Evolutionary conservation across 2,113 vertebrate genomes (phyloP).

Genomic region (Coturnix japonica): DNA sequence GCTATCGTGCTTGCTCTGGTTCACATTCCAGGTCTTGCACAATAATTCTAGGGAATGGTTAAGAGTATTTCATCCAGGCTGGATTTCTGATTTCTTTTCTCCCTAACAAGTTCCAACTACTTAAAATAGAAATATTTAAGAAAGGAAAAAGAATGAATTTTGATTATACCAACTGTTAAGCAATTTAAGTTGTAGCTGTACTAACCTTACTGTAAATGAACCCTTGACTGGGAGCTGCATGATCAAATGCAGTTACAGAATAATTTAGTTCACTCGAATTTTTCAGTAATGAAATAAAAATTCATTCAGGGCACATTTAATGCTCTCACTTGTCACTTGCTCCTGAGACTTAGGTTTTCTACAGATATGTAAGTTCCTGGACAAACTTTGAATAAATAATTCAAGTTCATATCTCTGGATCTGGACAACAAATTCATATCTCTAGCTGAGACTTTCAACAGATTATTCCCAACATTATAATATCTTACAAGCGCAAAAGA

Average conservation of each 20-base stretch:
- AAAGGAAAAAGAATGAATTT: conserved; percentile 62
- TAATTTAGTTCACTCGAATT: conserved; percentile 69
- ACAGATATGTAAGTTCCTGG: neutral
- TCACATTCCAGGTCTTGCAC: neutral
- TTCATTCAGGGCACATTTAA: conserved; percentile 62
- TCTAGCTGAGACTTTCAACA: neutral
- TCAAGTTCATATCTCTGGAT: neutral
- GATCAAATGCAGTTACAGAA: conserved; percentile 66
- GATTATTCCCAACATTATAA: neutral
- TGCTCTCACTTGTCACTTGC: neutral
- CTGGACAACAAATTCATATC: neutral
- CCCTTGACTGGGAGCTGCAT: conserved; percentile 30
- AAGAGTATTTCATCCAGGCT: neutral
- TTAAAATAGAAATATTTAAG: conserved; percentile 64
- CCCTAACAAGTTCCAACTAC: conserved; percentile 9
- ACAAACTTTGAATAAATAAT: conserved; percentile 27
- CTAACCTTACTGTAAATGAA: conserved; percentile 70
- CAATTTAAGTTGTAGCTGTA: conserved; percentile 66
- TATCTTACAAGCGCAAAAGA: neutral
- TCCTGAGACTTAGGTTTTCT: neutral
- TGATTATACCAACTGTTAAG: conserved; percentile 63
- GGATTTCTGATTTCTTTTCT: neutral
- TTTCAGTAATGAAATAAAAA: conserved; percentile 64
- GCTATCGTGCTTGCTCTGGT: neutral
- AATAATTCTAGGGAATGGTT: neutral